phyloP scores from a whole-genome alignment of 1,140 invertebrate genomes.

The Oreohelix idahoensis region DNA sequence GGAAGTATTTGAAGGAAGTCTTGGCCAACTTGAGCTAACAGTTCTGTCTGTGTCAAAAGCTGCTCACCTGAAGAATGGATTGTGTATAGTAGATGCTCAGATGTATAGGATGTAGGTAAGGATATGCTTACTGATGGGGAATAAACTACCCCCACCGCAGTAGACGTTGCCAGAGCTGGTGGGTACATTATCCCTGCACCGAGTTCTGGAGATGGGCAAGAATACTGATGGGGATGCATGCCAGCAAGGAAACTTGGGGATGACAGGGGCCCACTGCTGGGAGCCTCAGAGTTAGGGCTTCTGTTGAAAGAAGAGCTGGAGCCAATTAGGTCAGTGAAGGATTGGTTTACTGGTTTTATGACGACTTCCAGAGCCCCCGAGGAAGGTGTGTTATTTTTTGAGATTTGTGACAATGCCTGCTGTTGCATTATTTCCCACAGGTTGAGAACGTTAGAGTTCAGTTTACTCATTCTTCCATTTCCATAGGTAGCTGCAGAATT shows the following conservation, averaged over 20 bases:
- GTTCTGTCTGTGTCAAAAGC: not conserved
- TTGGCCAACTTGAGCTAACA: not conserved
- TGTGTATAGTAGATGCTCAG: not conserved
- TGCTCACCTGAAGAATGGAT: not conserved
- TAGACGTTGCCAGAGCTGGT: not conserved
- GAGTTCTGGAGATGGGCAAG: not conserved
- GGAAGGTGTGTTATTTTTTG: not conserved
- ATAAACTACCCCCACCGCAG: not conserved
- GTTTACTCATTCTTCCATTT: not conserved
- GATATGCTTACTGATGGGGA: not conserved
- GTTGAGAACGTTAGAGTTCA: not conserved
- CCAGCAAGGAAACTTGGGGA: conserved; percentile 7
- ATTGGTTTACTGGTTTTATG: not conserved
- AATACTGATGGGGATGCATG: not conserved
- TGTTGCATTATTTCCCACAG: not conserved
- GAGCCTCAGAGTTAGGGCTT: not conserved
- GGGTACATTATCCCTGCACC: conserved; percentile 15
- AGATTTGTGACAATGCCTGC: not conserved
- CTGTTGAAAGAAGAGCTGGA: not conserved
- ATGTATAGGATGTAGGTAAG: not conserved
- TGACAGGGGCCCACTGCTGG: not conserved
- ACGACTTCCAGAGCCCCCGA: not conserved
- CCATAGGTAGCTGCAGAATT: too few species aligned
- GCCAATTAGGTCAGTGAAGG: not conserved
- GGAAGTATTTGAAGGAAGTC: not conserved